A percentile compares a stretch with the other conserved stretches of the same genome.
Conservation (phyloP, 2,888 invertebrate genomes). For the Timema cristinae region DNA sequence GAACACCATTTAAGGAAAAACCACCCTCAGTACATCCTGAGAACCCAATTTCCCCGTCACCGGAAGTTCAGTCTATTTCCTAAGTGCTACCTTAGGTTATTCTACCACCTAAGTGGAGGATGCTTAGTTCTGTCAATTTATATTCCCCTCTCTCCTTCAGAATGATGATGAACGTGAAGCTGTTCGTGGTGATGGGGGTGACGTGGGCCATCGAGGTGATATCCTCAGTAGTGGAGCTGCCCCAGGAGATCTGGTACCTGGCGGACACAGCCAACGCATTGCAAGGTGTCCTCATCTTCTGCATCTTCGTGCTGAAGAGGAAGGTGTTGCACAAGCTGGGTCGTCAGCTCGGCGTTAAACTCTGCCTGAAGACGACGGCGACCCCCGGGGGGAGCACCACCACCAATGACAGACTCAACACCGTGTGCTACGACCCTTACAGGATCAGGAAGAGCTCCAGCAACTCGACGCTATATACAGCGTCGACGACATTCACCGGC, state of each 20-base stretch:
- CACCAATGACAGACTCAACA: not conserved
- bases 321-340: slow-evolving; percentile 55
- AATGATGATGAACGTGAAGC: slow-evolving; percentile 65
- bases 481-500: slow-evolving; percentile 5
- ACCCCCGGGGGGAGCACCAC: not conserved
- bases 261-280: slow-evolving; percentile 65
- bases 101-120: no score
- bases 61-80: no score
- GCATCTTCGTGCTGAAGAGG: slow-evolving; percentile 64
- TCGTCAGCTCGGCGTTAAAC: slow-evolving; percentile 12
- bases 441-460: slow-evolving; percentile 38
- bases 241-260: slow-evolving; percentile 42
- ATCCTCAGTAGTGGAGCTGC: slow-evolving; percentile 47
- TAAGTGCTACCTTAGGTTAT: no score
- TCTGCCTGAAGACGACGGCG: not conserved
- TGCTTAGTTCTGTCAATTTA: no score
- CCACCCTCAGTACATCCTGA: no score
- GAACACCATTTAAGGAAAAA: no score
- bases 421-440: slow-evolving; percentile 34
- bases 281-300: slow-evolving; percentile 64
- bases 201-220: slow-evolving; percentile 61
- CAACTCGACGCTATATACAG: slow-evolving; percentile 36
- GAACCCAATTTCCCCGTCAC: no score
- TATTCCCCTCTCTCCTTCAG: slow-evolving; percentile 43
- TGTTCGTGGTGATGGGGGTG: slow-evolving; percentile 76